These are phyloP conservation scores for Hemitrygon akajei DNA, from an alignment of 2,797 vertebrate genomes.

Conservation along the genomic window DNA sequence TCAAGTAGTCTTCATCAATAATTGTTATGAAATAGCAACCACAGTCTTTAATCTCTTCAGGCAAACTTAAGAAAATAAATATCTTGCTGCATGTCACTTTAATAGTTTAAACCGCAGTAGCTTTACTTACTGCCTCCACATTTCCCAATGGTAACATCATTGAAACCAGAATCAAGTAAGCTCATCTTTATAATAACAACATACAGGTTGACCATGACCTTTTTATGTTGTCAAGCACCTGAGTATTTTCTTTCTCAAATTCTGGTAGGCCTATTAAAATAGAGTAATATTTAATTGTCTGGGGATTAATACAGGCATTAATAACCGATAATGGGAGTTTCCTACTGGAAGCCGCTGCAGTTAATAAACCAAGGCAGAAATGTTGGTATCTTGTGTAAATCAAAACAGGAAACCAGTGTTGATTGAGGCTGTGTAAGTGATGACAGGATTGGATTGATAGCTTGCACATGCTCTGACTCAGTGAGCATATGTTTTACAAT, in stretches of 20 bases:
- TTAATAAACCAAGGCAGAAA: conserved; percentile 12
- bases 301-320: neutral
- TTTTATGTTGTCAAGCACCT: neutral
- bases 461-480: conserved; percentile 31
- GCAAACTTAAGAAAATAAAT: conserved; percentile 15
- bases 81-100: neutral
- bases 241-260: neutral
- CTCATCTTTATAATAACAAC: neutral
- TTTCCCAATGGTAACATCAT: neutral
- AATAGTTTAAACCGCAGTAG: neutral
- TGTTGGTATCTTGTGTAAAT: conserved; percentile 28
- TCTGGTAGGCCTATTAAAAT: neutral
- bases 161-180: neutral
- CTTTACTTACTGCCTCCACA: neutral
- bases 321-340: neutral
- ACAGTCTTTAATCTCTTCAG: neutral
- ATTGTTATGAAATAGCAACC: neutral
- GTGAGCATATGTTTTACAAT: conserved; percentile 35
- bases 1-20: neutral
- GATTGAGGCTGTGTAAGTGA: conserved; percentile 34
- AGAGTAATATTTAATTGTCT: neutral
- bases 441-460: conserved; percentile 35
- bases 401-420: conserved; percentile 35
- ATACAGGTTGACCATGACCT: neutral
- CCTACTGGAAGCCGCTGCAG: neutral